Conservation (phyloP, 2,888 invertebrate genomes). For the Coenonympha arcania region DNA sequence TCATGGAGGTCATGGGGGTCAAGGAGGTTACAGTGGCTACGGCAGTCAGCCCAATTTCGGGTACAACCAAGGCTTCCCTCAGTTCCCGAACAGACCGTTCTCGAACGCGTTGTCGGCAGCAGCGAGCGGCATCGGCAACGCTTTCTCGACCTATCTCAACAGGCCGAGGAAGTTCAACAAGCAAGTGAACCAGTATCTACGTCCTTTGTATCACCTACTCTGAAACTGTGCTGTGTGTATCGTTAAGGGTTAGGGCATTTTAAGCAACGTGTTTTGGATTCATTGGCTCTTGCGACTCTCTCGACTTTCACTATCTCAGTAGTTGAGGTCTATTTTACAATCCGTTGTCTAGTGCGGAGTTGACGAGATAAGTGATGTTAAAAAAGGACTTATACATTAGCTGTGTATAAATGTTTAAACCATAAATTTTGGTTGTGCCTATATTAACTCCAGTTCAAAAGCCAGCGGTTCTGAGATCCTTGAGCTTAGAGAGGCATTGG, state of each 20-base stretch:
- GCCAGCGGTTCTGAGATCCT: too few species aligned
- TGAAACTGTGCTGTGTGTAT: slow-evolving; percentile 32
- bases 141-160: slow-evolving; percentile 61
- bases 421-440: too few species aligned
- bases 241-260: slow-evolving; percentile 5
- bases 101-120: slow-evolving; percentile 56
- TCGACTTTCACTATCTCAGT: too few species aligned
- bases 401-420: too few species aligned
- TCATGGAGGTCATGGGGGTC: slow-evolving; percentile 32
- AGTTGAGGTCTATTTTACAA: too few species aligned
- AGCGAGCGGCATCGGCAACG: slow-evolving; percentile 70
- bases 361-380: too few species aligned
- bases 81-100: slow-evolving; percentile 43
- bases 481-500: too few species aligned
- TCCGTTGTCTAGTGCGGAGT: too few species aligned
- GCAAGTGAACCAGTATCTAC: slow-evolving; percentile 50
- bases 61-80: slow-evolving; percentile 20
- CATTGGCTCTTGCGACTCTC: too few species aligned
- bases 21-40: slow-evolving; percentile 28
- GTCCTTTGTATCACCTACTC: slow-evolving; percentile 57
- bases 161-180: slow-evolving; percentile 54
- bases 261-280: background rate
- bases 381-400: too few species aligned
- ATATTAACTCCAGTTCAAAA: too few species aligned
- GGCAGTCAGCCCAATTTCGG: slow-evolving; percentile 2